Evolutionary conservation across 2,113 vertebrate species (phyloP), one percentile per base, ranked within the genome.

Genomic region (Bufo bufo): DNA sequence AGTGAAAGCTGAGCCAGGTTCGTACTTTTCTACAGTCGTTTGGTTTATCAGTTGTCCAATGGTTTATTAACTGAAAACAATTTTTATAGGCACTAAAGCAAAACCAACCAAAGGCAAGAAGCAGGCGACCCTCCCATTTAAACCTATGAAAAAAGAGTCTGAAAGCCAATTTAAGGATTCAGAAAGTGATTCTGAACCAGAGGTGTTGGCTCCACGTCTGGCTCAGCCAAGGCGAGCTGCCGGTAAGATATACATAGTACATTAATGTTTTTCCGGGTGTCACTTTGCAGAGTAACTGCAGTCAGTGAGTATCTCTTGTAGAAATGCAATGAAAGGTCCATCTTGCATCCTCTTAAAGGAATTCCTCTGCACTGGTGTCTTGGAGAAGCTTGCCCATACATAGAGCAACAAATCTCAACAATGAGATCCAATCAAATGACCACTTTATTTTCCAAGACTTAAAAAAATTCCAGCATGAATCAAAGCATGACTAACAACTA

Each of bases 111-210:
- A 94, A 89, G 43, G 74, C 0, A 94, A 95, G 89, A 98, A 94
- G 90, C 98, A 99, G 93, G 94, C 95, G 90, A 97, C 95, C 0
- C 93, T 99, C 12, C 93, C 95, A 13, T 99, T 99, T 91, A 97
- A 96, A 79, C 93, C 97, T 2, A 0, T 95, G 58, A 91, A 93
- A 92, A 97, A 96, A 90, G 93, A 90, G 74, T 96, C 97, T 91
- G 95, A 88, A 90, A 96, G 94, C 47, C 91, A 92, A 0, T 96
- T 94, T 95, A 97, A 96, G 12, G 95, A 95, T 77, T 97, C 95
- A 0, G 94, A 91, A 6, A 96, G 95, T 13, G 93, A 95, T 13
- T 83, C 66, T 4, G 92, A 92, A 10, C 58, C 94, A 23, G 95
- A 94, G 19, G 84, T 78, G 0, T 92, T 82, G 20, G 95, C 96